These are phyloP conservation scores for Pelodytes ibericus DNA, from an alignment of 2,797 vertebrate genomes.

Conservation along the genomic window DNA sequence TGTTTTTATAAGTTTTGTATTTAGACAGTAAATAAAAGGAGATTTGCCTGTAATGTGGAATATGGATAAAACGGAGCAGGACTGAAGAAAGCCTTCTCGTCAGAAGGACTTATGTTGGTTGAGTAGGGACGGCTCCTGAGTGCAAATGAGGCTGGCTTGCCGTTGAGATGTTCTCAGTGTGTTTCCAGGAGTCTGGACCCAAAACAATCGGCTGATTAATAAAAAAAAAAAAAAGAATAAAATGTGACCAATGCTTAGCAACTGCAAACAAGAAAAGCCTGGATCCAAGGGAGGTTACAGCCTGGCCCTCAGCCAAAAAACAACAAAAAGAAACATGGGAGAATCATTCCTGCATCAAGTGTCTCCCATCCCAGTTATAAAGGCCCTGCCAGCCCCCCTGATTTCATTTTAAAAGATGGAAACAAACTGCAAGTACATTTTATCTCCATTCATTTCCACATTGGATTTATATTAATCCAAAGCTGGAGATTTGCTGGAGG, in stretches of 20 bases:
- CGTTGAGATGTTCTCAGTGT: slow-evolving; percentile 25
- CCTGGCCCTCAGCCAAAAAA: slow-evolving; percentile 28
- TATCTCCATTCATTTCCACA: slow-evolving; percentile 6
- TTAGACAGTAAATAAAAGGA: slow-evolving; percentile 1
- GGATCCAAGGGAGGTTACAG: slow-evolving; percentile 19
- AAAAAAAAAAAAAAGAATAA: slow-evolving; percentile 25
- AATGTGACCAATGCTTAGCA: slow-evolving; percentile 26
- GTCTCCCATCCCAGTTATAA: slow-evolving; percentile 16
- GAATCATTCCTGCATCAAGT: slow-evolving; percentile 39
- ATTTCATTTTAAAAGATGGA: slow-evolving; percentile 53
- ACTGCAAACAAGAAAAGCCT: slow-evolving; percentile 25
- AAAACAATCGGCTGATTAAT: slow-evolving; percentile 56
- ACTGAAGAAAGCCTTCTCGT: not conserved
- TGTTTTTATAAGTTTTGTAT: not conserved
- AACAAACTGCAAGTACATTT: slow-evolving; percentile 42
- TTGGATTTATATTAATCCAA: not conserved
- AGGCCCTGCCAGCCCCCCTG: not conserved
- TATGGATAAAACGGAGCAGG: slow-evolving; percentile 23
- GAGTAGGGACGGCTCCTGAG: slow-evolving; percentile 17
- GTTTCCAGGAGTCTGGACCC: slow-evolving; percentile 53
- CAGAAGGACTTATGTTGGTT: slow-evolving; percentile 13
- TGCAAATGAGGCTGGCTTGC: slow-evolving; percentile 41
- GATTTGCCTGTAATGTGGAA: slow-evolving; percentile 4
- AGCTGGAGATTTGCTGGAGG: no score
- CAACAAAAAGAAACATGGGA: no score